phyloP scores from a whole-genome alignment of 2,888 invertebrate species.

The Pteria penguin region DNA sequence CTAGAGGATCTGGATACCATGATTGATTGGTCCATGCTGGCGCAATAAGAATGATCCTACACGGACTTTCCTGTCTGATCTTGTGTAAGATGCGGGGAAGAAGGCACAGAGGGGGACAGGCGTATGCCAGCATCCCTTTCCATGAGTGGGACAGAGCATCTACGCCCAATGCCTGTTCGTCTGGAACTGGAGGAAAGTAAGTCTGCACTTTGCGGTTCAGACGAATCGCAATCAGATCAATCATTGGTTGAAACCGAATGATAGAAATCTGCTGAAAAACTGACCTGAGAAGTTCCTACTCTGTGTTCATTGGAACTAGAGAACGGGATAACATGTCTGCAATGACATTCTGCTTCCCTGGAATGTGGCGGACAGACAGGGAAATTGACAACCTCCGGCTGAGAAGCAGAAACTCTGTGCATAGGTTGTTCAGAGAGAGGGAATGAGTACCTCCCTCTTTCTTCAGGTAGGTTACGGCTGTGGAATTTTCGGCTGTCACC shows the following conservation, averaged over 20 bases:
- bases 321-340: slow-evolving; percentile 13
- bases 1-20: not conserved
- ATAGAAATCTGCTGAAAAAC: too few species aligned
- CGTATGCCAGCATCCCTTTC: slow-evolving; percentile 3
- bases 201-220: too few species aligned
- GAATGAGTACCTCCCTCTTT: slow-evolving; percentile 32
- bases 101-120: not conserved
- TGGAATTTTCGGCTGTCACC: slow-evolving; percentile 19
- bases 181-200: slow-evolving; percentile 5
- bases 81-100: not conserved
- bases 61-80: too few species aligned
- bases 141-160: not conserved
- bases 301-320: too few species aligned
- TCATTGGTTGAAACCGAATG: too few species aligned
- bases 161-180: not conserved
- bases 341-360: slow-evolving; percentile 9
- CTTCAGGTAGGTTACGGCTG: slow-evolving; percentile 18
- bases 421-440: not conserved
- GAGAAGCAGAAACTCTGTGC: slow-evolving; percentile 5
- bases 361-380: slow-evolving; percentile 17
- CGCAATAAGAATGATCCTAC: not conserved
- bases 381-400: not conserved
- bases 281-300: slow-evolving; percentile 1
- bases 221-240: too few species aligned
- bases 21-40: slow-evolving; percentile 11